Base-by-base conservation (phyloP, 2,113 vertebrate species). In the Nannobrachium achirus region DNA sequence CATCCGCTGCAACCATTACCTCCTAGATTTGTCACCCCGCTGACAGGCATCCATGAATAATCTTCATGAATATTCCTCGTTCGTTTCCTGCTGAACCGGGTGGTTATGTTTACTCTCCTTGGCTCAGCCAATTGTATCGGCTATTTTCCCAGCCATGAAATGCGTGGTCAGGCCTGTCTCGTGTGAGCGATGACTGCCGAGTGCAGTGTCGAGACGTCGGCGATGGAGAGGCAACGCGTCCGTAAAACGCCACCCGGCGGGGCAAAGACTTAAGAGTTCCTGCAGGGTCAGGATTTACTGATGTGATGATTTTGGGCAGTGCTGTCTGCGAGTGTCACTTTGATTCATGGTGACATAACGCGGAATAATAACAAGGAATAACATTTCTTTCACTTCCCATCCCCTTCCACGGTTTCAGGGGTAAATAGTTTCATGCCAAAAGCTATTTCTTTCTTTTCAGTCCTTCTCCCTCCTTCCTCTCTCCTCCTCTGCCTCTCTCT, bases 361-460 rank as follows among this genome's bases (percentile, higher is more conserved):
- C 14, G 46, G 46, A 48, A 14, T n/a, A 14, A 48, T 14, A 48
- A 13, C 14, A 6, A 6, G 33, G 46, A 38, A 62, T 16, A 51
- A 50, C 25, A 39, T 39, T 3, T 10, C 25, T 48, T n/a, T 10
- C 33, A 15, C 56, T 33, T 58, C 38, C 2, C n/a, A 15, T 20
- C 13, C 20, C n/a, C 14, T 15, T 19, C 13, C 7, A 33, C 40
- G 16, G n/a, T 20, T 38, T 50, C 33, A 5, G 46, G 46, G 45
- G 18, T 48, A 48, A 62, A 62, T 62, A 49, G 15, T 62, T 48
- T 6, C 42, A 39, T 10, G 25, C 44, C 46, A 42, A n/a, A 49
- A 62, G 59, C 19, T 16, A 40, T 63, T 50, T 51, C 61, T 48
- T 48, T 48, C n/a, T 63, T 60, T 42, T 42, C 41, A 25, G 33